phyloP scores from a whole-genome alignment of 2,113 vertebrate genomes.

The Lathamus discolor region DNA sequence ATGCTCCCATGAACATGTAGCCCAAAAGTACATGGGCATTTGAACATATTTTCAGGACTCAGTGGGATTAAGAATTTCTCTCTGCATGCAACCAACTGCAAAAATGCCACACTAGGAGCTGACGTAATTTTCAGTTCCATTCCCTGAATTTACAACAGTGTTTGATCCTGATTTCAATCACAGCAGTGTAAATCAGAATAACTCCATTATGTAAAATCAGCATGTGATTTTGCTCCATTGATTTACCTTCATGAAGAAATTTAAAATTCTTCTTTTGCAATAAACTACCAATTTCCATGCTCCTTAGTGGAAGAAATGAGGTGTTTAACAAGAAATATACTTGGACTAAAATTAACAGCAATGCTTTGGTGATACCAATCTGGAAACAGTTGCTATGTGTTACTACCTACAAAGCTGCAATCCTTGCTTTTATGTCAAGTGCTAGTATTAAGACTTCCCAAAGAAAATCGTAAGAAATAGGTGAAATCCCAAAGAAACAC shows the following conservation, averaged over 20 bases:
- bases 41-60: background rate
- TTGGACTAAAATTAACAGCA: background rate
- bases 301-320: background rate
- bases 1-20: background rate
- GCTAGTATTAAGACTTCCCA: background rate
- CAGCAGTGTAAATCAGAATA: background rate
- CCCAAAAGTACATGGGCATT: background rate
- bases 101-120: background rate
- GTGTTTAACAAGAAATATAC: background rate
- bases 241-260: background rate
- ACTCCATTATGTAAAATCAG: background rate
- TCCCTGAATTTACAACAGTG: background rate
- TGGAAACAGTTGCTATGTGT: background rate
- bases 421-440: background rate
- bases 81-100: background rate
- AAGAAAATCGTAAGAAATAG: background rate
- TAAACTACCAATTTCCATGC: background rate
- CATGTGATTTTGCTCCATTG: fast-evolving
- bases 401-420: background rate
- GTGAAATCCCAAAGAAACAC: background rate
- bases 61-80: background rate
- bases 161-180: background rate
- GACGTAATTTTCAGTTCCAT: background rate
- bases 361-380: background rate
- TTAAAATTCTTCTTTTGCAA: background rate